Percentiles rank a stretch among this genome's conserved stretches.
These are phyloP conservation scores for Thinocorus orbignyianus DNA, from an alignment of 2,113 vertebrate genomes.

Conservation along the genomic window DNA sequence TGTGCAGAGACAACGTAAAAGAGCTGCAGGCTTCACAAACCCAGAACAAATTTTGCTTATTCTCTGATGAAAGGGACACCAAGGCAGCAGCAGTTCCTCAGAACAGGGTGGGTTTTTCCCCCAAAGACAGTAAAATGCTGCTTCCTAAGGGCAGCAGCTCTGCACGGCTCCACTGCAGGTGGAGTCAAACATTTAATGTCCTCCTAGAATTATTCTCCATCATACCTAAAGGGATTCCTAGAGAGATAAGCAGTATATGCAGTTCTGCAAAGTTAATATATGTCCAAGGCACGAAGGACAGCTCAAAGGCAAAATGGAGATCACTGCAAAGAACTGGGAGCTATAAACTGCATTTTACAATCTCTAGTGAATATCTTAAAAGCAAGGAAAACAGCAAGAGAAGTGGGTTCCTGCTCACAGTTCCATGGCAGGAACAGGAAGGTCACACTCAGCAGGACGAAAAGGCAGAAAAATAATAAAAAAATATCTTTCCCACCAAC, in stretches of 20 bases:
- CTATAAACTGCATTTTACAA: background rate
- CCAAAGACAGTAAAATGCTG: background rate
- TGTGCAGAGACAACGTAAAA: background rate
- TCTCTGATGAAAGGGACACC: background rate
- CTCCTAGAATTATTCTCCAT: background rate
- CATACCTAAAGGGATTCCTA: background rate
- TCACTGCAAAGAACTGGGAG: background rate
- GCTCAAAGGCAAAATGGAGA: background rate
- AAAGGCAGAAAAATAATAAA: background rate
- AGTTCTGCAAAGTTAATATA: background rate
- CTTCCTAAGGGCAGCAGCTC: background rate
- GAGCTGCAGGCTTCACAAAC: background rate
- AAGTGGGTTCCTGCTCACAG: background rate
- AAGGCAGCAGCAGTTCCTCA: background rate
- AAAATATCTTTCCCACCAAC: background rate
- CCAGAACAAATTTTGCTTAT: background rate
- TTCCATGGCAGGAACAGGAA: background rate
- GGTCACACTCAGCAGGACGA: background rate
- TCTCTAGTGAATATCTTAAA: background rate
- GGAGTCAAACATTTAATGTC: background rate
- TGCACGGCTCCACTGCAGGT: background rate
- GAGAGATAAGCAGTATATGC: background rate
- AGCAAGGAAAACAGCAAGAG: background rate
- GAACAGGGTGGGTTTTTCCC: background rate
- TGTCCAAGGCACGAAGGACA: background rate